Evolutionary conservation across 2,888 invertebrate genomes (phyloP).

Genomic region (Ptycholaimellus sp.): DNA sequence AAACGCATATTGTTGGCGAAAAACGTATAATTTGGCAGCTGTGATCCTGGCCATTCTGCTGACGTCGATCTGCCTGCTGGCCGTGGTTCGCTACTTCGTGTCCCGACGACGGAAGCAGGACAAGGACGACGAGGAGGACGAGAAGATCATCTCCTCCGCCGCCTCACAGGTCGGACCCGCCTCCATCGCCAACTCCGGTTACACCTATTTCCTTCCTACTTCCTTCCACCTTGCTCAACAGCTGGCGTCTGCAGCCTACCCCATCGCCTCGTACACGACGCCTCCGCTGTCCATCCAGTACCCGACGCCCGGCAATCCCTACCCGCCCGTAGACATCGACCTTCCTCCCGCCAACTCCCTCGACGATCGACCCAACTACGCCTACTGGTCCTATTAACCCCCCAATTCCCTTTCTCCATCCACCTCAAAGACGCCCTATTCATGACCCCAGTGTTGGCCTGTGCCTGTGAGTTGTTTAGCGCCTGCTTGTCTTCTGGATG

Average conservation of each 20-base stretch:
- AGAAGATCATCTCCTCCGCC: not conserved
- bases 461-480: too few relatives aligned
- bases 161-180: not conserved
- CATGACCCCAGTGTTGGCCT: too few relatives aligned
- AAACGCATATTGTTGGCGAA: too few relatives aligned
- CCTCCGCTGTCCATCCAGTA: not conserved
- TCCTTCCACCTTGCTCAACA: not conserved
- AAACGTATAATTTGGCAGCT: too few relatives aligned
- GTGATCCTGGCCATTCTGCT: conserved; percentile 22
- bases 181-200: too few relatives aligned
- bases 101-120: not conserved
- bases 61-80: conserved; percentile 21
- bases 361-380: conserved; percentile 18
- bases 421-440: too few relatives aligned
- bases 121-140: conserved; percentile 3
- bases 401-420: conserved; percentile 3
- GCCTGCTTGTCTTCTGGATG: too few relatives aligned
- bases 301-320: not conserved
- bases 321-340: conserved; percentile 14
- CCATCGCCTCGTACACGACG: conserved; percentile 7
- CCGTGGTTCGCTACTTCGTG: conserved; percentile 19
- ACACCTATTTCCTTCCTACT: not conserved
- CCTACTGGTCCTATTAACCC: conserved; percentile 10
- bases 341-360: conserved; percentile 20
- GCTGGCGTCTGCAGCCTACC: conserved; percentile 10